These are phyloP conservation scores for Cavia porcellus DNA, from an alignment of 2,113 vertebrate species.

Conservation along the genomic window DNA sequence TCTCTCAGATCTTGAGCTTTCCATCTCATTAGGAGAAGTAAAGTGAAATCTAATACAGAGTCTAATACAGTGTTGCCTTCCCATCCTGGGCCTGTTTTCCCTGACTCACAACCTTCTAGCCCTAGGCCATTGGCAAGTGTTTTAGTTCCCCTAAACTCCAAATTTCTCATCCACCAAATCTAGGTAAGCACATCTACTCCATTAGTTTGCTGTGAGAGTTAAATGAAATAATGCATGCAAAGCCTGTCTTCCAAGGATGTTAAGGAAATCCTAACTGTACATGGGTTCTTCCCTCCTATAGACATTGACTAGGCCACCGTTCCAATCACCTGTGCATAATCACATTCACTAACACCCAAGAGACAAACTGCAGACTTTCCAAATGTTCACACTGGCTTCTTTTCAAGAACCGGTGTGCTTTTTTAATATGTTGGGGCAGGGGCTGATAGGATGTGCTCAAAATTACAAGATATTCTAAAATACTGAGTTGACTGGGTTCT, in stretches of 20 bases:
- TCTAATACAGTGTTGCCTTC: not conserved
- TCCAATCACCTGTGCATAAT: not conserved
- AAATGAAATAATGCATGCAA: not conserved
- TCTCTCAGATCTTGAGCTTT: not conserved
- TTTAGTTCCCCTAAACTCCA: not conserved
- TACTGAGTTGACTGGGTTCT: not conserved
- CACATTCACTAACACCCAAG: not conserved
- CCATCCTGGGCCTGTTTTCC: not conserved
- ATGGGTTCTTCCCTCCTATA: not conserved
- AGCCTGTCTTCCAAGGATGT: not conserved
- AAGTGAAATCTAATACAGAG: not conserved
- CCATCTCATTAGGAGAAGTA: not conserved
- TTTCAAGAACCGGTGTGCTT: not conserved
- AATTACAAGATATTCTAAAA: slow-evolving; percentile 23
- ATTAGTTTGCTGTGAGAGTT: not conserved
- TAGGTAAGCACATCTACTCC: not conserved
- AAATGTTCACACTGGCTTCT: not conserved
- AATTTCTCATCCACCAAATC: not conserved
- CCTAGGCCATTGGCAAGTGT: not conserved
- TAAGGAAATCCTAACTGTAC: not conserved
- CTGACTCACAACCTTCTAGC: not conserved
- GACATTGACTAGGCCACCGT: not conserved
- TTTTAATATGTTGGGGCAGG: not conserved
- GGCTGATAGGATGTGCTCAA: not conserved
- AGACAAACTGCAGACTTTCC: not conserved